These are phyloP conservation scores for Mus spretus DNA, from an alignment of 2,797 vertebrate genomes.

Conservation along the genomic window DNA sequence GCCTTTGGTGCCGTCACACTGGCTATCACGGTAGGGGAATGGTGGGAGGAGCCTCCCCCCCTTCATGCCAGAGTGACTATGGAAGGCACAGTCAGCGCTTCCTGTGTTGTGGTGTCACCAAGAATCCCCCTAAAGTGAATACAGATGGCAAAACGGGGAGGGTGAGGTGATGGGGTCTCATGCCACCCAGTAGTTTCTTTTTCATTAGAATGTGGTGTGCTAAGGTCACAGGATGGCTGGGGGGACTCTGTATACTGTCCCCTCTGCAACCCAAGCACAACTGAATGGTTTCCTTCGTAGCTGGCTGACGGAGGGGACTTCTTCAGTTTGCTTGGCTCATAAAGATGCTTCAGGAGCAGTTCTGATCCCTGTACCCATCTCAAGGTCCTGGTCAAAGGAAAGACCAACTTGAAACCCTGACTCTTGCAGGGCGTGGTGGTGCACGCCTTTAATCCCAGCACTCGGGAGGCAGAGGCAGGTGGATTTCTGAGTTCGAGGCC, in stretches of 20 bases:
- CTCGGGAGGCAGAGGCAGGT: no score
- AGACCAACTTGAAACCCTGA: neutral
- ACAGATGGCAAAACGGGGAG: accelerated
- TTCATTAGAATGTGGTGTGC: neutral
- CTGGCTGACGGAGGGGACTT: neutral
- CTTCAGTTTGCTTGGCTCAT: neutral
- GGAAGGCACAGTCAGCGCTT: neutral
- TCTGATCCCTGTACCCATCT: neutral
- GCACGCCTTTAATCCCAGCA: no score
- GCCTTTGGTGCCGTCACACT: neutral
- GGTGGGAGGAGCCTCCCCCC: accelerated
- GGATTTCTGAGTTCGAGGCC: no score
- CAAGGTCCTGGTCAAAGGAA: neutral
- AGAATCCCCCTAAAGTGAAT: neutral
- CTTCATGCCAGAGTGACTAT: neutral
- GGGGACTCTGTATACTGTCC: neutral
- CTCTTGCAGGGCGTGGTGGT: no score
- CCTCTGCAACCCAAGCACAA: neutral
- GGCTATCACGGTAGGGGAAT: neutral
- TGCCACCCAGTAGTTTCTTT: neutral
- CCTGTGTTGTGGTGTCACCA: accelerated
- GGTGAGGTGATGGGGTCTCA: no score
- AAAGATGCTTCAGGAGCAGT: slow-evolving; percentile 9
- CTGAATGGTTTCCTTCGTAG: accelerated
- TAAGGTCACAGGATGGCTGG: neutral